phyloP scores from a whole-genome alignment of 1,140 invertebrate species.

The Myzus persicae region DNA sequence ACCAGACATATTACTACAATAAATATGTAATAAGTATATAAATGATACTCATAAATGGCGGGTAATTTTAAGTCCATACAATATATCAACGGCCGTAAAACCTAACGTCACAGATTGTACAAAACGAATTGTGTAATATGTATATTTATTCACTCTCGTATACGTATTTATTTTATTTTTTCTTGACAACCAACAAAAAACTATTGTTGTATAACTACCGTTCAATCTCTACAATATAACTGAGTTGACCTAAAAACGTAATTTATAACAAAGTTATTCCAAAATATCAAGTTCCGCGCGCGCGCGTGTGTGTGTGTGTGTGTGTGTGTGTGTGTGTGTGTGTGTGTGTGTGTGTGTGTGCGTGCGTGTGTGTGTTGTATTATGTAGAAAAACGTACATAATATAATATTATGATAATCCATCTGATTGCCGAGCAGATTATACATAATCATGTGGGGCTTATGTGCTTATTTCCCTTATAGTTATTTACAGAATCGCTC shows the following conservation, averaged over 20 bases:
- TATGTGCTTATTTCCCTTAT: not conserved
- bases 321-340: too few species aligned
- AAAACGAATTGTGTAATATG: not conserved
- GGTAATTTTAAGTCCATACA: not conserved
- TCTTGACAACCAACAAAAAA: not conserved
- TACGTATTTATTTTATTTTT: slow-evolving; percentile 14
- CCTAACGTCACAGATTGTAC: not conserved
- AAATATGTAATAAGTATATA: not conserved
- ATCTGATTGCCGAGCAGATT: slow-evolving; percentile 6
- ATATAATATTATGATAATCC: not conserved
- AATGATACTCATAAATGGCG: not conserved
- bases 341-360: too few species aligned
- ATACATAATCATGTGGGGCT: not conserved
- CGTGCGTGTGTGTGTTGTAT: not conserved
- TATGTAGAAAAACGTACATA: not conserved
- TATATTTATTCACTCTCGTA: not conserved
- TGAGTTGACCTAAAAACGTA: slow-evolving; percentile 44
- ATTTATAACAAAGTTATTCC: slow-evolving; percentile 36
- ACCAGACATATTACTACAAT: not conserved
- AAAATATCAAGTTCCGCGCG: not conserved
- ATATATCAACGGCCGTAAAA: not conserved
- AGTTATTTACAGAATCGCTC: not conserved
- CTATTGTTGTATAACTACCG: slow-evolving; percentile 28
- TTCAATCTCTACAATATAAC: slow-evolving; percentile 19
- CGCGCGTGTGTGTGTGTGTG: too few species aligned